Conservation (phyloP, 2,113 vertebrate genomes). For the Baryphthengus martii region DNA sequence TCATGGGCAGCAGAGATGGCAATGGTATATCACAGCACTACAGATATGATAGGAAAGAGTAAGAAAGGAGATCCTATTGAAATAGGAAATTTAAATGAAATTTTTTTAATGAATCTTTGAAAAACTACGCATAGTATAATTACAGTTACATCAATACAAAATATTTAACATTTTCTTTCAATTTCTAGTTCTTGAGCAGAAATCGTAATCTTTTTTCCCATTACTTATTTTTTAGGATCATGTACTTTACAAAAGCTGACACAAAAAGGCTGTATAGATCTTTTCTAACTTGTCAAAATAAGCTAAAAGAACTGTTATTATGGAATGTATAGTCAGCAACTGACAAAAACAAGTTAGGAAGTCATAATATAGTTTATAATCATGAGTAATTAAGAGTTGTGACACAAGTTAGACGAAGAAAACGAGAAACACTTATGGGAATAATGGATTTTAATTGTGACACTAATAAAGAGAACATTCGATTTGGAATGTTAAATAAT, state of each 20-base stretch:
- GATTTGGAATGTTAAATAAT: slow-evolving; percentile 20
- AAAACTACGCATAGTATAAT: background rate
- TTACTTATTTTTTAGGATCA: background rate
- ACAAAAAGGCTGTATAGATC: background rate
- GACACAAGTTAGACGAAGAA: background rate
- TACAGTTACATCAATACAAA: background rate
- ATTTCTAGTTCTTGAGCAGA: background rate
- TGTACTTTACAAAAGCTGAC: background rate
- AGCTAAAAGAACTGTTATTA: background rate
- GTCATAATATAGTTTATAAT: background rate
- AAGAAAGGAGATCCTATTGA: background rate
- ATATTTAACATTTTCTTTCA: background rate
- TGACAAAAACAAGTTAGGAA: background rate
- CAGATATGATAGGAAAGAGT: background rate
- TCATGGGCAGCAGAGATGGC: background rate
- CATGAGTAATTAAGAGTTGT: background rate
- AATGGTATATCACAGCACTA: background rate
- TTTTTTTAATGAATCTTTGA: background rate
- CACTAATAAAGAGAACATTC: slow-evolving; percentile 12
- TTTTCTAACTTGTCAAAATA: background rate
- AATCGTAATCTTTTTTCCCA: background rate
- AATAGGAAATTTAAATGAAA: background rate
- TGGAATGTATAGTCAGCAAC: background rate
- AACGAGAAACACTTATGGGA: background rate
- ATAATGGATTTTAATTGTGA: slow-evolving; percentile 11